Evolutionary conservation across 2,113 vertebrate genomes (phyloP).

Genomic region (Callaeas wilsoni): DNA sequence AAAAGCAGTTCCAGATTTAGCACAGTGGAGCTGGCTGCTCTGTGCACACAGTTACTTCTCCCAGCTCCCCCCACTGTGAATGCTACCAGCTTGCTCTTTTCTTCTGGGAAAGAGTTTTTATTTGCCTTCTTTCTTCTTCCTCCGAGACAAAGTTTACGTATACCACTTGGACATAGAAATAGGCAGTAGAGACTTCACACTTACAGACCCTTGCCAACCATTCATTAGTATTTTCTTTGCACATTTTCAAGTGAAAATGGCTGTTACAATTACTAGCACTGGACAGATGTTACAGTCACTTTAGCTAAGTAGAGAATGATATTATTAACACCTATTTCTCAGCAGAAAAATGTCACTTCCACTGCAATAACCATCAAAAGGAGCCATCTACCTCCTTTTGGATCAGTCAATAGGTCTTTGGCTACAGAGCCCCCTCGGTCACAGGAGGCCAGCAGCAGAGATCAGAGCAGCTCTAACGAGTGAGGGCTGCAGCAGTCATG

Average conservation of each 20-base stretch:
- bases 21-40: neutral
- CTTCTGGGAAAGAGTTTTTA: neutral
- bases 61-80: neutral
- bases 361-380: neutral
- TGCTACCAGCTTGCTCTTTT: neutral
- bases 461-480: neutral
- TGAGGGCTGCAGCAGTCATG: rapidly evolving
- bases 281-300: neutral
- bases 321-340: neutral
- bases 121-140: neutral
- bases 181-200: neutral
- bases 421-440: neutral
- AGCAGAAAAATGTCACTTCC: neutral
- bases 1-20: neutral
- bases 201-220: neutral
- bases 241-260: neutral
- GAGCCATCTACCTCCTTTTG: neutral
- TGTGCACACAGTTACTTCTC: neutral
- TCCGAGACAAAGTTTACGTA: neutral
- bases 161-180: neutral
- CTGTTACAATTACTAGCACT: neutral
- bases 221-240: neutral
- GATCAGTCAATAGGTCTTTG: neutral
- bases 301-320: neutral
- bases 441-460: neutral